These are phyloP conservation scores for Datnioides undecimradiatus DNA, from an alignment of 2,113 vertebrate genomes.

Conservation along the genomic window DNA sequence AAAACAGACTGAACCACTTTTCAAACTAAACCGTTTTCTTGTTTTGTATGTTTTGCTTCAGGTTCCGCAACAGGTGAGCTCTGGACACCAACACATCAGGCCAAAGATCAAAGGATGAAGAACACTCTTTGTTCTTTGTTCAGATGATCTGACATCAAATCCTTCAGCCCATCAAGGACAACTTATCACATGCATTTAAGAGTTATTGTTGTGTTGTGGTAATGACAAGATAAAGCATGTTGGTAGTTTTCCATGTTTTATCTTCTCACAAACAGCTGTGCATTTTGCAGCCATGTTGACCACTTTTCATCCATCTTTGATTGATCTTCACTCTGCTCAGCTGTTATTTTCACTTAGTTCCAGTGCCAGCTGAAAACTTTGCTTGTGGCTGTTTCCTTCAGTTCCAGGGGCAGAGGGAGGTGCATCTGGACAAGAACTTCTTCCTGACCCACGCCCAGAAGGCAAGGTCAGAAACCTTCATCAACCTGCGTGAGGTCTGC, in stretches of 20 bases:
- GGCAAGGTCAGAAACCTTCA: conserved; percentile 92
- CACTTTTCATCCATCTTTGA: too few relatives aligned
- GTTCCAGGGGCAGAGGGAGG: conserved; percentile 87
- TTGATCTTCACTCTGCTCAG: neutral
- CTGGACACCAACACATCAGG: neutral
- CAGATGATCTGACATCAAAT: neutral
- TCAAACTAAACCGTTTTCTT: neutral
- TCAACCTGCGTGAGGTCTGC: conserved; percentile 94
- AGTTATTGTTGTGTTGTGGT: neutral
- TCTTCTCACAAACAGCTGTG: too few relatives aligned
- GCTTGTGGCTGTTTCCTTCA: conserved; percentile 62
- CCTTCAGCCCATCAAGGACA: neutral
- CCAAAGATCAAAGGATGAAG: neutral
- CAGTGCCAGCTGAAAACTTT: neutral
- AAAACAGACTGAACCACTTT: neutral
- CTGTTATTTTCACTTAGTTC: neutral
- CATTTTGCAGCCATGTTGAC: too few relatives aligned
- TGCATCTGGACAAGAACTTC: conserved; percentile 94
- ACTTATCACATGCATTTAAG: neutral
- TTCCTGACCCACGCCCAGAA: conserved; percentile 91
- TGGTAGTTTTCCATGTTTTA: too few relatives aligned
- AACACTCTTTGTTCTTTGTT: too few relatives aligned
- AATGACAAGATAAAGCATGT: neutral
- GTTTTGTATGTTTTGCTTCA: conserved; percentile 49
- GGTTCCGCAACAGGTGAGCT: conserved; percentile 83